Evolutionary conservation across 1,140 invertebrate genomes (phyloP), one percentile per base, ranked within the genome.

Genomic region (Zaprionus nigranus): DNA sequence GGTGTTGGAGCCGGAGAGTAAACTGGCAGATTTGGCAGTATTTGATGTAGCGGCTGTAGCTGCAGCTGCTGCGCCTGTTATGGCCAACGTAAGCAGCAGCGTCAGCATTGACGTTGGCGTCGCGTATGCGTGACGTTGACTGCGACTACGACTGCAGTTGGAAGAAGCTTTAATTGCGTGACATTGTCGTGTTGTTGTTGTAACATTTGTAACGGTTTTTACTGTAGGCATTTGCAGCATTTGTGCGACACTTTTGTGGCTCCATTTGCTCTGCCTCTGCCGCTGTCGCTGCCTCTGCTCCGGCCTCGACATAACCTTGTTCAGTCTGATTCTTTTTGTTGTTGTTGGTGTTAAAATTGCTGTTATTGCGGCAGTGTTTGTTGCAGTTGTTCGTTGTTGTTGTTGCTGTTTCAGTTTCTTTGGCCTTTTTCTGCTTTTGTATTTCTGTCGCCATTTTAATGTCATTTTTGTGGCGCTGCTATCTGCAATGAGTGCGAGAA

Each of bases 381-480:
- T 75, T 70, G 15, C 54, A 63, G 51, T 69, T 64, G 57, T 65
- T 65, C 63, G 63, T 60, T 69, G 67, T 76, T 82, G 65, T 78
- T 84, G 15, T 20, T 82, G 84, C 78, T 88, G 81, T 90, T 87
- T 91, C 73, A 81, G 87, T 90, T 91, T 90, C 87, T 87, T 90
- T 83, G 80, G 79, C 82, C 77, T 75, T 79, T 92, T 92, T 90
- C 82, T 91, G 78, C 79, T 91, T 92, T 92, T 92, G 79, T 88
- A 91, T 92, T 88, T 92, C 62, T 92, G 90, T 20, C 91, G 90
- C 86, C 91, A 92, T 92, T 92, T 92, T 72, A 92, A 86, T 78
- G 91, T 87, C 90, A 92, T 91, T 80, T 77, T 90, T 77, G 72
- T 58, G 40, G 40, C 51, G 28, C 80, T 83, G 74, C 67, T 84